Evolutionary conservation across 2,113 vertebrate species (phyloP).

Genomic region (Steatornis caripensis): DNA sequence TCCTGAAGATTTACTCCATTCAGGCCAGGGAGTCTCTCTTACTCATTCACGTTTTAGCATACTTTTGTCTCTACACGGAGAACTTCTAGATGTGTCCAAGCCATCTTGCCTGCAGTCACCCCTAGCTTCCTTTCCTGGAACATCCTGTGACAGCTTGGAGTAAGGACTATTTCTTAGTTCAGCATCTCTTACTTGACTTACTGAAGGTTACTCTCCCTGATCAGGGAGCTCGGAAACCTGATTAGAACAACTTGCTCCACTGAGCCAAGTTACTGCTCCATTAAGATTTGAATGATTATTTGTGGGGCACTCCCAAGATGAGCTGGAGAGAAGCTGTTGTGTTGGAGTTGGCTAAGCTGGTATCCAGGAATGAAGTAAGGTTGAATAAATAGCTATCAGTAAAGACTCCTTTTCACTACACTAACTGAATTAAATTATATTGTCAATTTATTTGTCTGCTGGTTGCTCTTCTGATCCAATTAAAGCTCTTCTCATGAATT

Average conservation of each 20-base stretch:
- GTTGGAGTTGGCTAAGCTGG: neutral
- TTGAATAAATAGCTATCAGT: neutral
- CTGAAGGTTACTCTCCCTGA: neutral
- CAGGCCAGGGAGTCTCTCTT: neutral
- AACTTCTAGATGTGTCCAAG: neutral
- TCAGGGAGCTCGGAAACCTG: neutral
- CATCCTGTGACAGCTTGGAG: neutral
- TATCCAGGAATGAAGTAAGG: neutral
- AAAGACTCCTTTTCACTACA: neutral
- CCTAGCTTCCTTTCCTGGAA: neutral
- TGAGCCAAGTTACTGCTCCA: neutral
- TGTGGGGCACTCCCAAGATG: neutral
- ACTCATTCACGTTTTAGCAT: neutral
- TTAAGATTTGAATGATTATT: neutral
- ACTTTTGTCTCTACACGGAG: neutral
- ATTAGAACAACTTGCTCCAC: neutral
- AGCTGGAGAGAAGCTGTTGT: neutral
- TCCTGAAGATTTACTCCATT: neutral
- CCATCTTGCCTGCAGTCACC: neutral
- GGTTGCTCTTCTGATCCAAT: neutral
- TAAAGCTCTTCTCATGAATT: constrained; percentile 4
- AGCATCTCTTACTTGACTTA: neutral
- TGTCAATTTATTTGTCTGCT: constrained; percentile 21
- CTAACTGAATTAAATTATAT: neutral
- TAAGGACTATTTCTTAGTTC: neutral